Evolutionary conservation across 53 echinoderm and acorn worm genomes (phyloP), one percentile per base, ranked within the genome.

Genomic region (Holothuria scabra): DNA sequence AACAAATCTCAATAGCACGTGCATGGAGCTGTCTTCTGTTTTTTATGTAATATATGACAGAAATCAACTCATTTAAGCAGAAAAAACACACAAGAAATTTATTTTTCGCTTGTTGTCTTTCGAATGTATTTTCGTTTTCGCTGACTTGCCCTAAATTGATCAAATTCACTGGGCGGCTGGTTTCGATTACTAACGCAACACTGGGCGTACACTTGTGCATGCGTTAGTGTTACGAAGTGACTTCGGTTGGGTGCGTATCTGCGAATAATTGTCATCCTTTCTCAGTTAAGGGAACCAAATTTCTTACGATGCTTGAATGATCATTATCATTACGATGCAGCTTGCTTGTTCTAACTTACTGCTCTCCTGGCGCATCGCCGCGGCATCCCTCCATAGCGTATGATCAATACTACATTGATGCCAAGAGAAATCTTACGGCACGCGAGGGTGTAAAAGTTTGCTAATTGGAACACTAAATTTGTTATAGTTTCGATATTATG

Each of bases 91-190:
- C 52, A 52, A 52, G 31, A 21, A 68, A 35, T 68, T 68, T 68
- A 35, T 18, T 68, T 68, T 34, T 68, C 34, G 33, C 34, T 71
- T 71, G 41, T 71, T 41, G 44, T 71, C 46, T 71, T 71, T 44
- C 41, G 71, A 71, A 71, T 71, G 46, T 71, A 71, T 71, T 71
- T 71, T 71, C 71, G 71, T 71, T 44, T 48, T 71, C 71, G 71
- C 71, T 71, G 71, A 71, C 71, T 71, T 71, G 71, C 35, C 71
- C 71, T 71, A 71, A 71, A 71, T 71, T 71, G 71, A 71, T 71
- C 71, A 71, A 71, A 71, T 71, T 71, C 71, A 71, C 48, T n/a
- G 44, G 71, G 44, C 71, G 71, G 69, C 69, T 68, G 69, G 69
- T 68, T 38, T 18, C 13, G 69, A 68, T 68, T 68, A 68, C 33